Evolutionary conservation across 2,113 vertebrate species (phyloP).

Genomic region (Lates calcarifer): DNA sequence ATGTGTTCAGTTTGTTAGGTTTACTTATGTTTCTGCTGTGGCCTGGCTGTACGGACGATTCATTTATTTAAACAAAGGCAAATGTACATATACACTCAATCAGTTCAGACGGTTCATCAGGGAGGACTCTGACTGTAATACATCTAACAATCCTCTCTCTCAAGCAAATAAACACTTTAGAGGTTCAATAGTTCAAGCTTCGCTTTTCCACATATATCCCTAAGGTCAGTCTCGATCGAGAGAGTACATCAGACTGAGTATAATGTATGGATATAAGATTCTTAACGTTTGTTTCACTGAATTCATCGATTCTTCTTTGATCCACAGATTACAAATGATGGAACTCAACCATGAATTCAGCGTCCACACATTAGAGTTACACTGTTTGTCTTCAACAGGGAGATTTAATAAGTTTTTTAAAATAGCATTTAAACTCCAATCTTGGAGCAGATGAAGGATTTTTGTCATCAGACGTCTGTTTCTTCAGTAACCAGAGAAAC

Average conservation of each 20-base stretch:
- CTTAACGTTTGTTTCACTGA: neutral
- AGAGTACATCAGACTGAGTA: conserved; percentile 1
- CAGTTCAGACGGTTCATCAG: neutral
- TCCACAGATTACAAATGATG: neutral
- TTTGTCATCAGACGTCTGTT: no score
- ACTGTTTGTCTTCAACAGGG: no score
- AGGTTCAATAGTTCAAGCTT: conserved; percentile 24
- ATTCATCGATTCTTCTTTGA: neutral
- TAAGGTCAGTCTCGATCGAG: conserved; percentile 1
- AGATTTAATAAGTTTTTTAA: no score
- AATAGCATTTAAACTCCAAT: no score
- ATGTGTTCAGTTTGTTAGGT: conserved; percentile 15
- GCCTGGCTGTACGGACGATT: conserved; percentile 14
- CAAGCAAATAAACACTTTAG: conserved; percentile 40
- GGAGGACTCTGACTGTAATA: neutral
- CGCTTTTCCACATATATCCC: conserved; percentile 17
- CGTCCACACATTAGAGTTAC: no score
- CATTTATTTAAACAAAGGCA: conserved; percentile 45
- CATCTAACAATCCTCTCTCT: neutral
- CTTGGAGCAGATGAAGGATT: no score
- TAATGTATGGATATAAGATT: neutral
- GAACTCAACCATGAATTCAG: neutral
- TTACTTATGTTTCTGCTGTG: conserved; percentile 1
- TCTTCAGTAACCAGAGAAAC: no score
- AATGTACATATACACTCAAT: conserved; percentile 12